Conservation (phyloP, 2,797 vertebrate species). For the Diglossa cyanea region DNA sequence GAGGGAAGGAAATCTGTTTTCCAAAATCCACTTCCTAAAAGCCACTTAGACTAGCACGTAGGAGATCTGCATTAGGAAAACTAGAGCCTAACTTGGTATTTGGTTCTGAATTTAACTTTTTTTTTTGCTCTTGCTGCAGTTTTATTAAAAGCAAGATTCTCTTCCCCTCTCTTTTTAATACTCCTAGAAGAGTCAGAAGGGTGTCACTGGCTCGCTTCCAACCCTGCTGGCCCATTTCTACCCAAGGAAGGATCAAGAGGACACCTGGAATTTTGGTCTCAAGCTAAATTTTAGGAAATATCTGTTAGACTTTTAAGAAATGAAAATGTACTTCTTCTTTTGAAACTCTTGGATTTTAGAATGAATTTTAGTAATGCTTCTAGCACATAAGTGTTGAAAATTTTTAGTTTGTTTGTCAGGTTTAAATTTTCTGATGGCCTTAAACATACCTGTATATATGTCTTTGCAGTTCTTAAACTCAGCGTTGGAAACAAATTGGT, state of each 20-base stretch:
- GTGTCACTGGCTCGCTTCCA: neutral
- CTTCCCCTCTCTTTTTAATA: neutral
- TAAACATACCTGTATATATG: slow-evolving; percentile 24
- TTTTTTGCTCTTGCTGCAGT: neutral
- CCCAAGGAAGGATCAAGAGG: neutral
- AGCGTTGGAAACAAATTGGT: neutral
- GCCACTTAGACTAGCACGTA: neutral
- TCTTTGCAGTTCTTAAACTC: slow-evolving; percentile 28
- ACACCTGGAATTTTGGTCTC: neutral
- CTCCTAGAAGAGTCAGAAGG: neutral
- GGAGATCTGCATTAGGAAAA: neutral
- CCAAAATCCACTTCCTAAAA: neutral
- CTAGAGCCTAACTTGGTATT: neutral
- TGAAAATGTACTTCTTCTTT: neutral
- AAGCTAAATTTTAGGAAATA: neutral
- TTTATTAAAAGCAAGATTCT: neutral
- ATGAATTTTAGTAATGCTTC: neutral
- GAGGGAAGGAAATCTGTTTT: neutral
- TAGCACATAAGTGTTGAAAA: neutral
- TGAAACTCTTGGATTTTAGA: neutral
- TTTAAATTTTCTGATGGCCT: slow-evolving; percentile 40
- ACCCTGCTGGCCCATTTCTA: neutral
- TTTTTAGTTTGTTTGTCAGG: neutral
- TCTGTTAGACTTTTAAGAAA: neutral
- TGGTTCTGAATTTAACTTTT: neutral